Conservation (phyloP, 2,797 vertebrate genomes). For the Thalassophryne amazonica region DNA sequence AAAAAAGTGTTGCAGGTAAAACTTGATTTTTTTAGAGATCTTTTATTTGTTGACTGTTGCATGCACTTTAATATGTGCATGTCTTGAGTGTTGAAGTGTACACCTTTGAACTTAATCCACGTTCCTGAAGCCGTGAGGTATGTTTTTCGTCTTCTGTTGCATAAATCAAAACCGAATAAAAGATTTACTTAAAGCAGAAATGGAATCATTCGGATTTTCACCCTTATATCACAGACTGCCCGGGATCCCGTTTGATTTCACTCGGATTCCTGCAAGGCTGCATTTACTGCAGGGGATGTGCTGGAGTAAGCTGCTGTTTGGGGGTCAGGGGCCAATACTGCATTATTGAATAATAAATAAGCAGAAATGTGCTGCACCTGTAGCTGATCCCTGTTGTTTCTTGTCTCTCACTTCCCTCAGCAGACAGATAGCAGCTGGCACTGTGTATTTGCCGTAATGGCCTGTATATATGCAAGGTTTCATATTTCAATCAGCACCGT, state of each 20-base stretch:
- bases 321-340: constrained; percentile 73
- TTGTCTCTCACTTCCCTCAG: constrained; percentile 37
- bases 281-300: constrained; percentile 41
- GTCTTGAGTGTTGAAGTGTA: constrained; percentile 12
- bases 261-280: constrained; percentile 60
- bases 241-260: constrained; percentile 51
- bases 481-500: constrained; percentile 79
- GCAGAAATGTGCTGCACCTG: constrained; percentile 68
- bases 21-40: too few relatives aligned
- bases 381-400: constrained; percentile 71
- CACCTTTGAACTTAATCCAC: constrained; percentile 1
- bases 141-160: constrained; percentile 20
- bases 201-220: constrained; percentile 67
- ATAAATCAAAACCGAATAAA: constrained; percentile 29
- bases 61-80: constrained; percentile 6
- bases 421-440: constrained; percentile 58
- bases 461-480: constrained; percentile 84
- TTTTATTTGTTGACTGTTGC: constrained; percentile 43
- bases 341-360: constrained; percentile 80
- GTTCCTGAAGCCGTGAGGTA: background rate
- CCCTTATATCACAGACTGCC: constrained; percentile 39
- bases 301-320: constrained; percentile 40
- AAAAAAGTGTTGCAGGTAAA: too few relatives aligned
- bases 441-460: constrained; percentile 77
- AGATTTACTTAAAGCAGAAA: constrained; percentile 46